phyloP scores from a whole-genome alignment of 2,113 vertebrate species.

The Dendropsophus ebraccatus region DNA sequence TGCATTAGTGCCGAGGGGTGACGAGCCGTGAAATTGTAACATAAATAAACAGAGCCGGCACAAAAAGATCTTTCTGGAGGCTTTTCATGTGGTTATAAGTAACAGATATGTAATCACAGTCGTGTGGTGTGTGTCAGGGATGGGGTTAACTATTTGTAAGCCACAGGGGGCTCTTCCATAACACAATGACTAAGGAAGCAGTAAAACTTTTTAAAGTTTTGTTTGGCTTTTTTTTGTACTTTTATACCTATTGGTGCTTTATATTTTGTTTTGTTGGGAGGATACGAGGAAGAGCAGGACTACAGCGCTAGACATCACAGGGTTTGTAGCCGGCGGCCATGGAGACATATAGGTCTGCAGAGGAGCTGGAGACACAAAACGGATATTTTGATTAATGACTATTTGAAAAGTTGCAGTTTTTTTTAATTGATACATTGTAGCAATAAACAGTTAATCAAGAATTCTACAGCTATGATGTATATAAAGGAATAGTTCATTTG shows the following conservation, averaged over 20 bases:
- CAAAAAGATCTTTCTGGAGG: conserved; percentile 42
- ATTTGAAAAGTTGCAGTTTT: no score
- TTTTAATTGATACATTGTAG: no score
- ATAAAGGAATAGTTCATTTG: no score
- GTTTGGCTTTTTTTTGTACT: background rate
- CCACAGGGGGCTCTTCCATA: background rate
- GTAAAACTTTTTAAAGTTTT: background rate
- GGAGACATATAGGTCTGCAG: background rate
- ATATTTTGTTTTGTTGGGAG: background rate
- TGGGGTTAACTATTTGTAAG: conserved; percentile 7
- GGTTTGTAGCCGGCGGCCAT: background rate
- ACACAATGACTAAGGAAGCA: background rate
- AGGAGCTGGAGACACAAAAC: no score
- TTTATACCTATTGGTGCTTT: background rate
- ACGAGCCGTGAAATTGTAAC: conserved; percentile 54
- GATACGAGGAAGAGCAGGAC: no score
- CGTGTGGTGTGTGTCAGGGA: conserved; percentile 14
- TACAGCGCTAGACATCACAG: background rate
- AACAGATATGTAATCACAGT: conserved; percentile 47
- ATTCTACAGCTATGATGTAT: no score
- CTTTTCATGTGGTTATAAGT: conserved; percentile 51
- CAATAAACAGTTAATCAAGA: no score
- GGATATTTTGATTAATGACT: no score
- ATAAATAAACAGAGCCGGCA: conserved; percentile 52
- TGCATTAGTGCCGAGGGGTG: conserved; percentile 44